Evolutionary conservation across 2,888 invertebrate genomes (phyloP).

Genomic region (Gerris lacustris): DNA sequence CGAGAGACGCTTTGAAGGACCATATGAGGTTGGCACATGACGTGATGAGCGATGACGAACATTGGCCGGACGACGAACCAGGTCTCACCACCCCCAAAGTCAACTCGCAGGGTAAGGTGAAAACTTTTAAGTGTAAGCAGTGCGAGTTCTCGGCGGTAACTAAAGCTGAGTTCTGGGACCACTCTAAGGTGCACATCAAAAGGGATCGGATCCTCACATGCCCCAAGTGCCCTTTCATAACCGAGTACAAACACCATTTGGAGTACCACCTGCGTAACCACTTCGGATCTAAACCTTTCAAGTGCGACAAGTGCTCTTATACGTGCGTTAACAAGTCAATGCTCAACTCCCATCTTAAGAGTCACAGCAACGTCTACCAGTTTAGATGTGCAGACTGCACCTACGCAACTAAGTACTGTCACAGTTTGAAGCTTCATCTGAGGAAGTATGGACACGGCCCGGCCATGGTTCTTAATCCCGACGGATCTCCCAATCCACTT

Average conservation of each 20-base stretch:
- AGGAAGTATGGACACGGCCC: conserved; percentile 84
- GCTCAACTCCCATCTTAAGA: conserved; percentile 95
- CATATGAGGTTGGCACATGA: conserved; percentile 42
- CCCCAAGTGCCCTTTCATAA: conserved; percentile 89
- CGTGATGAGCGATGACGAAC: conserved; percentile 32
- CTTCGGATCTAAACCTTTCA: conserved; percentile 87
- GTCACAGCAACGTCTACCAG: conserved; percentile 83
- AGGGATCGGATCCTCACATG: conserved; percentile 83
- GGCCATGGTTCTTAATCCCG: conserved; percentile 76
- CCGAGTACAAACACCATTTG: conserved; percentile 95
- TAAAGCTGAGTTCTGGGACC: conserved; percentile 89
- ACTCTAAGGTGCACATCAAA: conserved; percentile 81
- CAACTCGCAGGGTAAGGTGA: conserved; percentile 64
- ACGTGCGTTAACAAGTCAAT: conserved; percentile 97
- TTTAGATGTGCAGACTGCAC: conserved; percentile 86
- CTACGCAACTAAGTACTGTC: conserved; percentile 96
- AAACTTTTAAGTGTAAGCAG: conserved; percentile 31
- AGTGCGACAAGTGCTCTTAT: conserved; percentile 78
- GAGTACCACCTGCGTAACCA: conserved; percentile 96
- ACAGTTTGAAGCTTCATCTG: conserved; percentile 88
- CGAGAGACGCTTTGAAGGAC: conserved; percentile 41
- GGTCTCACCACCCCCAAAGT: conserved; percentile 51
- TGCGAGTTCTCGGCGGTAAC: conserved; percentile 52
- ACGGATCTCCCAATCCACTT: conserved; percentile 76
- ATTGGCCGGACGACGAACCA: conserved; percentile 42